Evolutionary conservation across 2,888 invertebrate species (phyloP).

Genomic region (Diaperis boleti): DNA sequence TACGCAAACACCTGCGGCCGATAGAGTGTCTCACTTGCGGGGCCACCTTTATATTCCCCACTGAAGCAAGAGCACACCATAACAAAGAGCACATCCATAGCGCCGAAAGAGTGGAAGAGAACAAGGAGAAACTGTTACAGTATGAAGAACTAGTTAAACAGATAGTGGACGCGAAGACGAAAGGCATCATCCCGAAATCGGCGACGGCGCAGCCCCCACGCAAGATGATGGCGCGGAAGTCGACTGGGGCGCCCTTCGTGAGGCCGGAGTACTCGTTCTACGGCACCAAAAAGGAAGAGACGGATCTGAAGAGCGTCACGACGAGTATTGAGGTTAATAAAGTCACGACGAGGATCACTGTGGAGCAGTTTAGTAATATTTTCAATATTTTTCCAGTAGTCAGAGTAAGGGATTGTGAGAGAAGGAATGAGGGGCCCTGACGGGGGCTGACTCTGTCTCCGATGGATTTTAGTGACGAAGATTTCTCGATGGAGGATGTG

Average conservation of each 20-base stretch:
- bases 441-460: constrained; percentile 6
- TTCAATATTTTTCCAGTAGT: constrained; percentile 69
- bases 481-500: constrained; percentile 24
- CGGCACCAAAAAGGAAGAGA: constrained; percentile 63
- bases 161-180: constrained; percentile 12
- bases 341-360: constrained; percentile 67
- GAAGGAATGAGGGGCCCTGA: constrained; percentile 17
- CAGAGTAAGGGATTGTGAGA: constrained; percentile 63
- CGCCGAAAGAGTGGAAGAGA: constrained; percentile 34
- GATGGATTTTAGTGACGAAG: constrained; percentile 17
- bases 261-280: constrained; percentile 68
- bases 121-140: constrained; percentile 34
- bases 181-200: not conserved
- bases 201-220: constrained; percentile 4
- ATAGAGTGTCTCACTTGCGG: constrained; percentile 65
- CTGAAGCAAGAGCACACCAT: constrained; percentile 58
- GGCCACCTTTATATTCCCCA: constrained; percentile 56
- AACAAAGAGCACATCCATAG: constrained; percentile 56
- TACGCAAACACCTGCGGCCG: constrained; percentile 64
- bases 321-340: constrained; percentile 70
- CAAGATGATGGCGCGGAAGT: constrained; percentile 64
- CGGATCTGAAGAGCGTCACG: constrained; percentile 66
- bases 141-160: constrained; percentile 30
- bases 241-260: constrained; percentile 63
- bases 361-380: constrained; percentile 68